Percentiles rank a stretch among this genome's conserved stretches.
Conservation (phyloP, 2,888 invertebrate species). For the Lissonota sp. region DNA sequence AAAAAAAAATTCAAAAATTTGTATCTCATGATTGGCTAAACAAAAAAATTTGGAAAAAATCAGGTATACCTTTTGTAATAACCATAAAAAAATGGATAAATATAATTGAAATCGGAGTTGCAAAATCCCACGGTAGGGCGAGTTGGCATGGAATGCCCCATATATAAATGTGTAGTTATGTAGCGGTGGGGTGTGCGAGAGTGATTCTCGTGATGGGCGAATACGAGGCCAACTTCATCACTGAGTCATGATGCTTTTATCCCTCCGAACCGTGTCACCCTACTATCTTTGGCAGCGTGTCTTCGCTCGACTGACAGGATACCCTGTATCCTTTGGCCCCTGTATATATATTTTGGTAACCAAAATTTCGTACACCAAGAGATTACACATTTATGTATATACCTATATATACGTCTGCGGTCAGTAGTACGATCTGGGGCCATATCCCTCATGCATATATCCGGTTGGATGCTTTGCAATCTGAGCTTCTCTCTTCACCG, state of each 20-base stretch:
- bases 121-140: too few relatives aligned
- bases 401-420: conserved; percentile 14
- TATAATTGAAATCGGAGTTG: too few relatives aligned
- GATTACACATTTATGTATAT: background rate
- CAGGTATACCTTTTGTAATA: too few relatives aligned
- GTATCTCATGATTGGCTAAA: too few relatives aligned
- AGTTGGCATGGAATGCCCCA: too few relatives aligned
- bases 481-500: background rate
- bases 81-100: too few relatives aligned
- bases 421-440: background rate
- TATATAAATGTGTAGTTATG: too few relatives aligned
- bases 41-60: too few relatives aligned
- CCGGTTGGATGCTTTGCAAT: conserved; percentile 17
- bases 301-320: conserved; percentile 57
- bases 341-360: background rate
- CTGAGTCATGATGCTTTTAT: conserved; percentile 83
- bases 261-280: conserved; percentile 72
- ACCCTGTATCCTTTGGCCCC: conserved; percentile 20
- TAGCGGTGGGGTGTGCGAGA: background rate
- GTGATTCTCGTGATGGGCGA: conserved; percentile 52
- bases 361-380: too few relatives aligned
- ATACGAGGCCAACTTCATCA: conserved; percentile 78
- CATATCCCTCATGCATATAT: background rate
- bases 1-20: too few relatives aligned
- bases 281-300: conserved; percentile 69